Conservation (phyloP, 2,888 invertebrate genomes). For the Lasioglossum villosulum region DNA sequence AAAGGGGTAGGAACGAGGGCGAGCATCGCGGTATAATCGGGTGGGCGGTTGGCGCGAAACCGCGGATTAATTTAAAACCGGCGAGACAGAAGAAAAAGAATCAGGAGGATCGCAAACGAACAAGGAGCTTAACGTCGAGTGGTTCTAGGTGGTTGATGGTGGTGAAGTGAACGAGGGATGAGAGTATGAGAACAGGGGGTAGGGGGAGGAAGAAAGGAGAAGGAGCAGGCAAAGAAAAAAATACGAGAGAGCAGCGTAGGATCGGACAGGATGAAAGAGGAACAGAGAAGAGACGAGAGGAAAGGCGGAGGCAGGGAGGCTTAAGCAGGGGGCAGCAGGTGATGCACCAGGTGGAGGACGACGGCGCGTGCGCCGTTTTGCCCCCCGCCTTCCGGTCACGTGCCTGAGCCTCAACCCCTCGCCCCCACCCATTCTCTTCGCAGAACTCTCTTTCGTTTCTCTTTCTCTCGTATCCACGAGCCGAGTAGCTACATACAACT, state of each 20-base stretch:
- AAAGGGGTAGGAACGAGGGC: not conserved
- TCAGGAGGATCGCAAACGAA: conserved; percentile 60
- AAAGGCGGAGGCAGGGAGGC: conserved; percentile 70
- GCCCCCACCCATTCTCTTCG: conserved; percentile 62
- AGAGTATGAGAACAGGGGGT: conserved; percentile 31
- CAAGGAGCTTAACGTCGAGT: conserved; percentile 60
- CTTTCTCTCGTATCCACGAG: conserved; percentile 32
- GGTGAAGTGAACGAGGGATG: conserved; percentile 52
- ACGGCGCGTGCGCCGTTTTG: conserved; percentile 80
- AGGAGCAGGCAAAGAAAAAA: conserved; percentile 42
- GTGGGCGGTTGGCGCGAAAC: conserved; percentile 39
- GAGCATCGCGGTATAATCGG: not conserved
- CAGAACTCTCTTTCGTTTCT: conserved; percentile 58
- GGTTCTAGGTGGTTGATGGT: conserved; percentile 61
- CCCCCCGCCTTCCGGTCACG: conserved; percentile 80
- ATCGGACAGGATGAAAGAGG: conserved; percentile 42
- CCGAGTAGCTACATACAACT: conserved; percentile 36
- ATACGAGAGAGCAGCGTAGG: conserved; percentile 39
- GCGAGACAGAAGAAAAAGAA: conserved; percentile 47
- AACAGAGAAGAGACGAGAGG: conserved; percentile 60
- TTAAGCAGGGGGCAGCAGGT: conserved; percentile 83
- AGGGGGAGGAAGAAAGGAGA: conserved; percentile 21
- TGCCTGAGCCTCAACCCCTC: conserved; percentile 73
- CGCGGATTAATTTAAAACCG: conserved; percentile 58
- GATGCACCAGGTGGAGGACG: conserved; percentile 83